Conservation (phyloP, 2,113 vertebrate genomes). For the Tyrannus savana region DNA sequence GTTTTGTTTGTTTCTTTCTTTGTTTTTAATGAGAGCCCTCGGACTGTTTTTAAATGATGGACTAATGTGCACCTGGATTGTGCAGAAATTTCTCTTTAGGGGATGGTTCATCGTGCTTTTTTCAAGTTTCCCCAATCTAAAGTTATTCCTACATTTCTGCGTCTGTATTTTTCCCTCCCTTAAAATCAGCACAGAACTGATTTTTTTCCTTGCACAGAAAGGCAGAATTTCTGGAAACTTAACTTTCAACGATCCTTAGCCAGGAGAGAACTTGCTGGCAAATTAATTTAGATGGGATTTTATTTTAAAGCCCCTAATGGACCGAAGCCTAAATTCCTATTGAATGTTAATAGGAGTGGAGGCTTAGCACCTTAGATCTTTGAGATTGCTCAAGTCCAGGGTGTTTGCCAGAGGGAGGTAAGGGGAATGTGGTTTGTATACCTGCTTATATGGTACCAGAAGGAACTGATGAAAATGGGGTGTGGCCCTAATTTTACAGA, state of each 20-base stretch:
- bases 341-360: slow-evolving; percentile 20
- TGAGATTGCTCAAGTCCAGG: slow-evolving; percentile 20
- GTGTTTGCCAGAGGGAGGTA: not conserved
- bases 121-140: not conserved
- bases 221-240: not conserved
- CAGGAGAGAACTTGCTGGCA: not conserved
- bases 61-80: not conserved
- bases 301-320: not conserved
- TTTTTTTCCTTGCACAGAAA: not conserved
- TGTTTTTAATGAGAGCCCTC: not conserved
- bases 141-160: not conserved
- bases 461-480: not conserved
- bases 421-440: not conserved
- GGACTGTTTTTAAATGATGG: not conserved
- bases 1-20: not conserved
- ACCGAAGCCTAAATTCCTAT: slow-evolving; percentile 11
- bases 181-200: not conserved
- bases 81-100: not conserved
- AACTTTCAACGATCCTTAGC: not conserved
- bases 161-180: not conserved
- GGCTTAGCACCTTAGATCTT: slow-evolving; percentile 48
- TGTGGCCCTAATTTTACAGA: not conserved
- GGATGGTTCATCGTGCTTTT: not conserved
- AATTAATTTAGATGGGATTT: not conserved
- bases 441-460: not conserved